Conservation (phyloP, 1,140 invertebrate genomes). For the Metopolophium dirhodum region DNA sequence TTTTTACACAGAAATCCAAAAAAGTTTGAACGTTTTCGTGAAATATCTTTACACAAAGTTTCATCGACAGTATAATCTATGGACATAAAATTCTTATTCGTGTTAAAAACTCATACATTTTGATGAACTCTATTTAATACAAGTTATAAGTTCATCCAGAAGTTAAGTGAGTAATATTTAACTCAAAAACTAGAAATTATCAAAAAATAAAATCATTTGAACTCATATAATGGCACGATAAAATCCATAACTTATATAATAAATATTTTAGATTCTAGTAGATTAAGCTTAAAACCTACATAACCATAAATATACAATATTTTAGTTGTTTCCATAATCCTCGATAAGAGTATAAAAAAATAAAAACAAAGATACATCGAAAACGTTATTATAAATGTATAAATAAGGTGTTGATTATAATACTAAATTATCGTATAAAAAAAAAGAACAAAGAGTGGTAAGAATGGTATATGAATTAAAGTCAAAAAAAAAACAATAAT, state of each 20-base stretch:
- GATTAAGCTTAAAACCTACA: conserved; percentile 2
- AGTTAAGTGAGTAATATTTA: not conserved
- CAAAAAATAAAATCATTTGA: conserved; percentile 1
- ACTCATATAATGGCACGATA: not conserved
- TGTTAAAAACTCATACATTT: not conserved
- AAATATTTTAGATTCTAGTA: not conserved
- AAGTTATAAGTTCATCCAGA: not conserved
- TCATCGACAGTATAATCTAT: not conserved
- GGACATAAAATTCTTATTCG: not conserved
- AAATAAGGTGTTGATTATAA: not conserved
- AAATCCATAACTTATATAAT: not conserved
- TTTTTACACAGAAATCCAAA: not conserved
- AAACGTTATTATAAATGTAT: conserved; percentile 7
- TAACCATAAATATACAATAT: not conserved
- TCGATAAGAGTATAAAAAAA: not conserved
- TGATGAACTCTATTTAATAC: not conserved
- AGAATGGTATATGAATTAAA: not conserved
- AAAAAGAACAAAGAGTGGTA: not conserved
- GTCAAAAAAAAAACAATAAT: conserved; percentile 2
- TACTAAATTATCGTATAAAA: conserved; percentile 1
- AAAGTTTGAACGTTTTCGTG: not conserved
- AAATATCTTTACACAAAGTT: not conserved
- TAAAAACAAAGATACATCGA: not conserved
- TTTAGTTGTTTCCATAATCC: not conserved
- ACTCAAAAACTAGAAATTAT: not conserved